These are phyloP conservation scores for Drosophila tani DNA, from an alignment of 1,140 invertebrate genomes.

Conservation along the genomic window DNA sequence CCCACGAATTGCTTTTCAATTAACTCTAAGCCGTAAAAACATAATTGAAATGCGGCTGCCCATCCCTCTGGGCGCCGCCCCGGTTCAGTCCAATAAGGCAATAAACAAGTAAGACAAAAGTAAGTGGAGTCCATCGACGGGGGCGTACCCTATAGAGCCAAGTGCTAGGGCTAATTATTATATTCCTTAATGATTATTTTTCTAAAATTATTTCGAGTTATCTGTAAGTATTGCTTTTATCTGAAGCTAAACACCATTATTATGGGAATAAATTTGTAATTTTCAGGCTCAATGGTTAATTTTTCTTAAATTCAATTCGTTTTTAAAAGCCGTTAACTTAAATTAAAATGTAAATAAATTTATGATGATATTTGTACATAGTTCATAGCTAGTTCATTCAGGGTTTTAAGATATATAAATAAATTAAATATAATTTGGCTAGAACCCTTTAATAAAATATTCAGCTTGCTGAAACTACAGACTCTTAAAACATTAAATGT, in stretches of 20 bases:
- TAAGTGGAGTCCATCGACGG: not conserved
- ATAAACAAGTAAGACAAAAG: conserved; percentile 14
- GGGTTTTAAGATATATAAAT: too few species aligned
- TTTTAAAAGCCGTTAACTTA: too few species aligned
- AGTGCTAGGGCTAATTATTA: too few species aligned
- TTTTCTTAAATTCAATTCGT: too few species aligned
- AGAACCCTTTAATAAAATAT: not conserved
- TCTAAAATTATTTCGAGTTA: not conserved
- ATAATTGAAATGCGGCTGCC: conserved; percentile 56
- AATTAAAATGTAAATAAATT: too few species aligned
- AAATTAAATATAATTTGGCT: too few species aligned
- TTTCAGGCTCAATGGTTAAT: not conserved
- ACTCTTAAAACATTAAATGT: too few species aligned
- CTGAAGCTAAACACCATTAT: not conserved
- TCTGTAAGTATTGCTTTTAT: not conserved
- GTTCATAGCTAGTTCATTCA: too few species aligned
- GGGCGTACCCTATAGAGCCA: not conserved
- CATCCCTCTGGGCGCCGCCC: not conserved
- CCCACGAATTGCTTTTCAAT: conserved; percentile 76
- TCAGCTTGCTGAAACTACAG: too few species aligned
- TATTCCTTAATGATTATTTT: not conserved
- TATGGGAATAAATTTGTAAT: not conserved
- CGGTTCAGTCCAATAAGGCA: not conserved
- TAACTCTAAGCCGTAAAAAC: conserved; percentile 73
- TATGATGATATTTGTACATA: too few species aligned